Conservation (phyloP, 2,888 invertebrate genomes). For the Lepidocyrtinus sp. region DNA sequence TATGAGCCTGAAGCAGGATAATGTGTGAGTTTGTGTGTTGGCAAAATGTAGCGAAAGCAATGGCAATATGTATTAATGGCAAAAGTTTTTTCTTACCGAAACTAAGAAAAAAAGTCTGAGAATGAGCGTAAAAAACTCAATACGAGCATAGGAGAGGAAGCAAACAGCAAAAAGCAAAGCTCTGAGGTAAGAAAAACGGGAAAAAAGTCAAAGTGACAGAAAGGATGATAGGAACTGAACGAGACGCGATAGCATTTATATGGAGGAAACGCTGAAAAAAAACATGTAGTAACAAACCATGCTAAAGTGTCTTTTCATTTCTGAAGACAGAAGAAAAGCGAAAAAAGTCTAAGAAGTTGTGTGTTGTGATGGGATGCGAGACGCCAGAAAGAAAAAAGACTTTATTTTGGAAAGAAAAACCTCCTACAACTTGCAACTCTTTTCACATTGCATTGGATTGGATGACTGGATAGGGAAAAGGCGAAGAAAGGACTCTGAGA, state of each 20-base stretch:
- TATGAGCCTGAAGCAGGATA: neutral
- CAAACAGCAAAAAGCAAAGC: neutral
- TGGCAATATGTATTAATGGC: slow-evolving; percentile 18
- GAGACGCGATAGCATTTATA: slow-evolving; percentile 2
- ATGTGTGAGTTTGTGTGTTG: neutral
- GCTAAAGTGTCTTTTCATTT: neutral
- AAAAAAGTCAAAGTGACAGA: slow-evolving; percentile 16
- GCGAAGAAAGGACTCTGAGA: slow-evolving; percentile 10
- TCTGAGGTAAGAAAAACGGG: neutral
- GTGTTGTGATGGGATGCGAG: neutral
- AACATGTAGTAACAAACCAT: neutral
- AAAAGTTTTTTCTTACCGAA: neutral
- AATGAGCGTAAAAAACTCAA: neutral
- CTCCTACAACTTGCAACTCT: neutral
- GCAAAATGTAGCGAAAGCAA: slow-evolving; percentile 18
- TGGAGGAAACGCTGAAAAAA: neutral
- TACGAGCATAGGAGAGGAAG: neutral
- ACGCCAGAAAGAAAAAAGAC: neutral
- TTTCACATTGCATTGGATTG: slow-evolving; percentile 1
- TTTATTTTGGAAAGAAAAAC: neutral
- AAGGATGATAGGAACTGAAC: slow-evolving; percentile 1
- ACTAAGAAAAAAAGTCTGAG: neutral
- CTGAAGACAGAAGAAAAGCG: neutral
- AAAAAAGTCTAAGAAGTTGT: neutral
- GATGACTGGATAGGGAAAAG: slow-evolving; percentile 1